phyloP scores from a whole-genome alignment of 2,797 vertebrate species.

The Cygnus olor region DNA sequence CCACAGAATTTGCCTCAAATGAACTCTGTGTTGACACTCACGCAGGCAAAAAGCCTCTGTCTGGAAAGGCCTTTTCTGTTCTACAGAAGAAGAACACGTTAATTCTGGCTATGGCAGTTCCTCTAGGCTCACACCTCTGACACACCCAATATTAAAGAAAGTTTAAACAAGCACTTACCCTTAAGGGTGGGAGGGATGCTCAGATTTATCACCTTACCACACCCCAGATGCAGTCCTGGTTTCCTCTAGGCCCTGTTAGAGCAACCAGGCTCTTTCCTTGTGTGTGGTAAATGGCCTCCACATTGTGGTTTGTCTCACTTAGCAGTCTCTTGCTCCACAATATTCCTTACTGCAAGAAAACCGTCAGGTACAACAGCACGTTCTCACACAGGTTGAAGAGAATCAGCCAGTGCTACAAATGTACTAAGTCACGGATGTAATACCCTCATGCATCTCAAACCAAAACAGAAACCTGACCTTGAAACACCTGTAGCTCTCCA shows the following conservation, averaged over 20 bases:
- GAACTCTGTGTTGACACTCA: constrained; percentile 45
- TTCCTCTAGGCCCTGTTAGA: constrained; percentile 43
- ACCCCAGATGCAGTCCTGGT: not conserved
- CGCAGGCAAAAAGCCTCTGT: not conserved
- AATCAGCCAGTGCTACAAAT: not conserved
- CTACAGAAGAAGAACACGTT: constrained; percentile 27
- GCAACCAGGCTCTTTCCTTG: not conserved
- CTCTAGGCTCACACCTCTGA: constrained; percentile 25
- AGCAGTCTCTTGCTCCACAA: not conserved
- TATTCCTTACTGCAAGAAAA: not conserved
- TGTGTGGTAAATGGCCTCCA: accelerated
- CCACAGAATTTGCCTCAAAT: constrained; percentile 37
- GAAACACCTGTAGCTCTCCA: not conserved
- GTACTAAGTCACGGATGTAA: not conserved
- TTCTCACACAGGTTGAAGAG: not conserved
- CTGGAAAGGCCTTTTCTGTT: constrained; percentile 38
- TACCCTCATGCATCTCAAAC: not conserved
- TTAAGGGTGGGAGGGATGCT: constrained; percentile 47
- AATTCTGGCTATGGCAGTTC: constrained; percentile 50
- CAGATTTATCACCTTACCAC: constrained; percentile 34
- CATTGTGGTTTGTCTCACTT: not conserved
- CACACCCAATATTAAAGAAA: constrained; percentile 31
- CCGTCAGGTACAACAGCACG: not conserved
- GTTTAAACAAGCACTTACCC: constrained; percentile 49
- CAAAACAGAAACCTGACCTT: not conserved